Evolutionary conservation across 2,113 vertebrate species (phyloP).

Genomic region (Dasyprocta punctata): DNA sequence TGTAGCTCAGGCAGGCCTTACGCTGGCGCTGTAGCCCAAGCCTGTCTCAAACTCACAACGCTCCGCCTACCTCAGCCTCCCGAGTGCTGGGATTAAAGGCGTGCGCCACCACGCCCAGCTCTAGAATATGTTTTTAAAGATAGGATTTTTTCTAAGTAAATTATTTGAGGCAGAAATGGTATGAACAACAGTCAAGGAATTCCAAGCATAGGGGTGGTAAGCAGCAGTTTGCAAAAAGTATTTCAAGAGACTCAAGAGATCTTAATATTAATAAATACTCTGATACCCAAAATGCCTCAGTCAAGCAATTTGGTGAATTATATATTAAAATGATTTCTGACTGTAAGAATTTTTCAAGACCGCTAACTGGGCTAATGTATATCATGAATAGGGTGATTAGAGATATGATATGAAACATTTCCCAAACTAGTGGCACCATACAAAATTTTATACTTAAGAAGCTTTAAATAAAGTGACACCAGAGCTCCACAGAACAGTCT

Average conservation of each 20-base stretch:
- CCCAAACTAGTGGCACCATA: slow-evolving; percentile 14
- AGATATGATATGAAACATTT: neutral
- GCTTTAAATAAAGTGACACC: neutral
- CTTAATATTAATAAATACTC: slow-evolving; percentile 26
- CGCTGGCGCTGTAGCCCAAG: too few species aligned
- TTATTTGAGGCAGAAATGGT: neutral
- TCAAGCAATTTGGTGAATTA: slow-evolving; percentile 4
- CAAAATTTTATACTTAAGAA: neutral
- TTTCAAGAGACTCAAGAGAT: neutral
- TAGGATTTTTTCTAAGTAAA: neutral
- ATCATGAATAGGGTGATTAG: neutral
- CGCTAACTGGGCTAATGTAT: neutral
- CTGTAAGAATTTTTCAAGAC: neutral
- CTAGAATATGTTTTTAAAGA: neutral
- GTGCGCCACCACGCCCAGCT: too few species aligned
- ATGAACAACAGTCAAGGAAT: slow-evolving; percentile 43
- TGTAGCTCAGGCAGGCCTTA: too few species aligned
- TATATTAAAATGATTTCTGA: slow-evolving; percentile 2
- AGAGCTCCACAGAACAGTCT: neutral
- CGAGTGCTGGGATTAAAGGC: too few species aligned
- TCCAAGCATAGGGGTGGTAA: neutral
- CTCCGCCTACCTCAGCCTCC: too few species aligned
- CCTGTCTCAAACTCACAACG: too few species aligned
- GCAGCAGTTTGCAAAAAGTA: slow-evolving; percentile 12
- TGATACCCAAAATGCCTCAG: neutral